Base-by-base conservation (phyloP, 2,888 invertebrate species). In the Hirudinaria manillensis region DNA sequence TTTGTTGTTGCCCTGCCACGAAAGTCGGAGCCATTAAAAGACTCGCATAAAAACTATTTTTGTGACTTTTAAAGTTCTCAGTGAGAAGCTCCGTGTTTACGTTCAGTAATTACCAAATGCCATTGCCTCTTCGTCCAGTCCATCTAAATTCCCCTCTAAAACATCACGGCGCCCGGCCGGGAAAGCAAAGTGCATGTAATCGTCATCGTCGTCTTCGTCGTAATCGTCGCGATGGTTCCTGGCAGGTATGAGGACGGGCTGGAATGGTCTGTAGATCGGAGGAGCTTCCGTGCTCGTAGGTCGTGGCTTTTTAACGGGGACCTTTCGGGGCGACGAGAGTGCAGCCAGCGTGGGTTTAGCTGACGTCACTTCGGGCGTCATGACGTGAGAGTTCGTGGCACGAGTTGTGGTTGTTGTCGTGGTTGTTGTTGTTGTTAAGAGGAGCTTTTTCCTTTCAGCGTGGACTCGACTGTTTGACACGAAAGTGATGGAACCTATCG, bases 401-500 rank as follows among this genome's bases (percentile, higher is more conserved):
- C 29, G 36, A 29, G 68, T n/a, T 29, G 36, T n/a, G 36, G 36
- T 34, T 32, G 67, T 65, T 19, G 53, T 53, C 21, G 53, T 53
- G 53, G 53, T 53, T 16, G 66, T 29, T 65, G 29, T 29, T 13
- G 10, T 67, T n/a, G 68, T 36, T n/a, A 68, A n/a, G n/a, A 32
- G 4, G 29, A 68, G n/a, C 32, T 34, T 68, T 24, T 29, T 24
- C 29, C 61, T 61, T 61, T 61, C 61, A 27, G 61, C 24, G 13
- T 29, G 61, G 24, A 61, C 29, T 24, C 61, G 61, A 68, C 32
- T 36, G 66, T 74, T 65, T n/a, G 72, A 53, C 32, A 74, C 74
- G 27, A 74, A 74, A 24, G 74, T 74, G 3, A 51, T 55, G 34
- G 36, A 36, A 27, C 74, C 74, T 24, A 74, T 74, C 38, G 74